Conservation (phyloP, 2,113 vertebrate species). For the Zeus faber region DNA sequence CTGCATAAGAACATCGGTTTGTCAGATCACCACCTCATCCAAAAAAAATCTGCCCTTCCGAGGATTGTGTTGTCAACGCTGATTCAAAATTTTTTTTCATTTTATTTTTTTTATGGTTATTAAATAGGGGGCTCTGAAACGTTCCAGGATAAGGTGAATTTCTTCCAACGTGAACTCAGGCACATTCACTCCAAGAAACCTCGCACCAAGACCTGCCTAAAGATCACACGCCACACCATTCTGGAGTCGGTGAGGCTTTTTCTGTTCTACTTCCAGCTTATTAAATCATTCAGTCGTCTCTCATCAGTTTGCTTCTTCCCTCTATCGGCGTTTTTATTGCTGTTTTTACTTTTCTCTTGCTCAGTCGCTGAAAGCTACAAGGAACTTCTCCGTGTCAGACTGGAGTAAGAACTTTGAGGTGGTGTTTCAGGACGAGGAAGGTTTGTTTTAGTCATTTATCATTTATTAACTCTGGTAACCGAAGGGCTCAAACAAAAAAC, state of each 20-base stretch:
- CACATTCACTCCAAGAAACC: constrained; percentile 93
- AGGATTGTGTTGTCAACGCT: too few relatives aligned
- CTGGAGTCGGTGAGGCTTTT: constrained; percentile 86
- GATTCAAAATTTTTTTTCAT: background rate
- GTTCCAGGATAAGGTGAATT: constrained; percentile 97
- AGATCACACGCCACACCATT: constrained; percentile 86
- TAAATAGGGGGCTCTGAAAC: constrained; percentile 93
- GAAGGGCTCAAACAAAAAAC: too few relatives aligned
- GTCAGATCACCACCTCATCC: constrained; percentile 43
- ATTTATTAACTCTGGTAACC: too few relatives aligned
- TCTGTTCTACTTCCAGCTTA: background rate
- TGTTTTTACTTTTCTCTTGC: constrained; percentile 9
- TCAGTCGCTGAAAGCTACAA: constrained; percentile 91
- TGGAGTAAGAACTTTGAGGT: constrained; percentile 99
- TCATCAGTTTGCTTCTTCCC: background rate
- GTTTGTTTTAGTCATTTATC: too few relatives aligned
- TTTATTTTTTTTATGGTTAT: constrained; percentile 10
- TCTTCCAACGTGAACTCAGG: constrained; percentile 95
- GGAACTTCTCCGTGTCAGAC: constrained; percentile 96
- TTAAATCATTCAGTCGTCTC: background rate
- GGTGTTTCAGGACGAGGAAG: constrained; percentile 97
- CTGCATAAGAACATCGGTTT: constrained; percentile 98
- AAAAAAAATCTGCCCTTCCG: too few relatives aligned
- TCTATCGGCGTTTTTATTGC: background rate
- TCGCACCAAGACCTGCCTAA: constrained; percentile 92